phyloP scores from a whole-genome alignment of 2,797 vertebrate species.

The Erpetoichthys calabaricus region DNA sequence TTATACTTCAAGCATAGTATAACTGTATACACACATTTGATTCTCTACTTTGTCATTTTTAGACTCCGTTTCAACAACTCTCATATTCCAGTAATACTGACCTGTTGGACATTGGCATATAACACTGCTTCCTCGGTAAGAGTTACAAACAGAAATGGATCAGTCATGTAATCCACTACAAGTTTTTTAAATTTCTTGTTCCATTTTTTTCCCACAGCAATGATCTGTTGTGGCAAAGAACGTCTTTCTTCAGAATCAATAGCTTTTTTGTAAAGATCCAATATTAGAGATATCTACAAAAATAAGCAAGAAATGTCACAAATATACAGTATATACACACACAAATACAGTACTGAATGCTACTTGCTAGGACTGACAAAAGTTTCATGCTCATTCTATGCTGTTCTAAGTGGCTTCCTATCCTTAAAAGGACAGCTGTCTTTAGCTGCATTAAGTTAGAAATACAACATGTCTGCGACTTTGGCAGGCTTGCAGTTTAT shows the following conservation, averaged over 20 bases:
- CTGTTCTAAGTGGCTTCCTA: too few relatives aligned
- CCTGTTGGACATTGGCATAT: conserved; percentile 77
- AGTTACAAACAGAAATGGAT: conserved; percentile 61
- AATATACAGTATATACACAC: too few relatives aligned
- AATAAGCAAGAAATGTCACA: not conserved
- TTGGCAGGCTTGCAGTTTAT: too few relatives aligned
- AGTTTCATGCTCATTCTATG: too few relatives aligned
- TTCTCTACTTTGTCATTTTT: not conserved
- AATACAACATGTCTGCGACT: too few relatives aligned
- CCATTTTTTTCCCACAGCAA: conserved; percentile 65
- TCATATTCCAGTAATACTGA: conserved; percentile 20
- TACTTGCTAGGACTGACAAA: too few relatives aligned
- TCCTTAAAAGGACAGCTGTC: too few relatives aligned
- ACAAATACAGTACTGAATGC: too few relatives aligned
- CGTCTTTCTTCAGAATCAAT: conserved; percentile 29
- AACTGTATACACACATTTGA: too few relatives aligned
- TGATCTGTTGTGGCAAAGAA: conserved; percentile 49
- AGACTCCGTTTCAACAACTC: not conserved
- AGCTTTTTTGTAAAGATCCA: conserved; percentile 63
- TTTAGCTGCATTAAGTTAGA: too few relatives aligned
- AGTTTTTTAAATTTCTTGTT: conserved; percentile 42
- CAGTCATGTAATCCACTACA: conserved; percentile 52
- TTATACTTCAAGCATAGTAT: too few relatives aligned
- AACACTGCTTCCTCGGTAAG: conserved; percentile 67
- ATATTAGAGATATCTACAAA: conserved; percentile 54